These are phyloP conservation scores for Plebejus anna DNA, from an alignment of 2,888 invertebrate genomes.

Conservation along the genomic window DNA sequence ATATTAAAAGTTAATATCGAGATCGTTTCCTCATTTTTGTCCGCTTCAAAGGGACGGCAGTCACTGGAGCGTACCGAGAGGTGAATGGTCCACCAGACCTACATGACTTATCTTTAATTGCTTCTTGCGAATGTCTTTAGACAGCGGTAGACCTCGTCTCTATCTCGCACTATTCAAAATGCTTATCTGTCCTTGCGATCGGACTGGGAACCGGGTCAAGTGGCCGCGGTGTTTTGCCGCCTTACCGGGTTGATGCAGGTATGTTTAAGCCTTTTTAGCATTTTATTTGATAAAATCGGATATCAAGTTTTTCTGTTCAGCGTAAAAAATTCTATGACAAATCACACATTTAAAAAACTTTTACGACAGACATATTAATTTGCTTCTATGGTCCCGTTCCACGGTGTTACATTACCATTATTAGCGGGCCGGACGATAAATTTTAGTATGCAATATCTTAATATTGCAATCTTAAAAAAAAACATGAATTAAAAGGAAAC, in stretches of 20 bases:
- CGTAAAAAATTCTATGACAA: no score
- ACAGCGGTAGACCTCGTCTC: constrained; percentile 66
- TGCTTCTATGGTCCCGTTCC: no score
- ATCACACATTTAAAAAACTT: no score
- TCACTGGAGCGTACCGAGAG: constrained; percentile 57
- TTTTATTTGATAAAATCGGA: no score
- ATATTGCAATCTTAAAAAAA: no score
- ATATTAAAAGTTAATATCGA: constrained; percentile 40
- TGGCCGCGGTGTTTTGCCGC: constrained; percentile 33
- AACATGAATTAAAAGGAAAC: no score
- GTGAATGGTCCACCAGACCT: constrained; percentile 73
- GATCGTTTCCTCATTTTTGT: constrained; percentile 40
- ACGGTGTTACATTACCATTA: no score
- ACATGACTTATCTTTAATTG: constrained; percentile 78
- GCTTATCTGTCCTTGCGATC: constrained; percentile 58
- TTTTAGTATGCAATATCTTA: no score
- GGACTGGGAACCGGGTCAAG: constrained; percentile 66
- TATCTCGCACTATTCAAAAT: constrained; percentile 69
- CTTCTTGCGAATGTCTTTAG: constrained; percentile 77
- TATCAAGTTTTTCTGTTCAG: no score
- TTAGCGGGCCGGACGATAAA: no score
- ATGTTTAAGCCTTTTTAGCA: neutral
- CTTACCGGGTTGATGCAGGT: constrained; percentile 10
- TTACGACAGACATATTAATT: no score
- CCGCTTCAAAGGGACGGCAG: constrained; percentile 39